Base-by-base conservation (phyloP, 2,797 vertebrate genomes). In the Rhynchotus rufescens region DNA sequence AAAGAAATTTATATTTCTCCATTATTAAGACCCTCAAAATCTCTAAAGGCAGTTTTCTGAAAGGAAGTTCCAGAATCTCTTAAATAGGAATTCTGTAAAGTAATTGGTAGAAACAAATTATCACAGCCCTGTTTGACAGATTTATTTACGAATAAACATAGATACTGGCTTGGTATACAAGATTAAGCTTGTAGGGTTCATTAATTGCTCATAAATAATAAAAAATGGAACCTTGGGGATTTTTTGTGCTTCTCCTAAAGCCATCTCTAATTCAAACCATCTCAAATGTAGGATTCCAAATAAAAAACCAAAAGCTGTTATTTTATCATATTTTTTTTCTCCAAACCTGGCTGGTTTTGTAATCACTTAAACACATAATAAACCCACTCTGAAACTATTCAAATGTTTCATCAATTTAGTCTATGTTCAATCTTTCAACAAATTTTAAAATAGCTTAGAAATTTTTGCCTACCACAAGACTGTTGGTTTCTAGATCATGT, bases 1-100 rank as follows among this genome's bases (percentile, higher is more conserved):
- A 62, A 85, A 52, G 52, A 23, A 56, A 32, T 15, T 56, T 49
- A 1, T 80, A 45, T 67, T 84, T 77, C 34, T 62, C 14, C 51
- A 5, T 54, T 45, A 52, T 26, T 78, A 86, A 84, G 22, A 15
- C 60, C 47, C 25, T 17, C 10, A 73, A 80, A 93, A 54, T 89
- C 66, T 83, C 25, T 34, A 59, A 82, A 83, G 54, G 36, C 10
- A 38, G 6, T 76, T 73, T 94, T 85, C 85, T 61, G 36, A 80
- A 80, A 95, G 28, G 47, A 80, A 87, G 30, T 51, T 86, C 3
- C 28, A 28, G 38, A 80, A 51, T 76, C 26, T 64, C 19, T 42
- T 90, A 91, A 86, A 93, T 12, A 88, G 44, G n/a, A 86, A 19
- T 89, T 88, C 42, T 81, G 86, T 34, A 16, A 73, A 91, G 68